Conservation (phyloP, 2,113 vertebrate genomes). For the Oostethus manadensis region DNA sequence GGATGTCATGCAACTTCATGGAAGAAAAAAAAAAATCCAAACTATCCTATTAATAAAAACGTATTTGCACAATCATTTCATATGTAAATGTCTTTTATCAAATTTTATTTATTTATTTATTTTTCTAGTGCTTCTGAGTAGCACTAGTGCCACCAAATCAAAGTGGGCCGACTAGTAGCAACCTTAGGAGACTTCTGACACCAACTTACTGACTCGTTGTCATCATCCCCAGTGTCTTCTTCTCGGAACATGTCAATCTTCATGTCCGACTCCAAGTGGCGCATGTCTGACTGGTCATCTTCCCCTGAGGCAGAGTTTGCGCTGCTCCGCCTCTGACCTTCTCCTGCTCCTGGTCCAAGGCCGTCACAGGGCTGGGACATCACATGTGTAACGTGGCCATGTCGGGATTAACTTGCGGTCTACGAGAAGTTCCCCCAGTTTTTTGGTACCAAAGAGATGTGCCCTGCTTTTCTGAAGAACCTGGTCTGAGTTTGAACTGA, state of each 20-base stretch:
- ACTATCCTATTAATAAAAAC: no score
- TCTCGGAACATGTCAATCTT: constrained; percentile 72
- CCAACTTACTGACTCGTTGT: constrained; percentile 46
- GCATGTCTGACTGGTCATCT: constrained; percentile 70
- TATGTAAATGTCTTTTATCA: no score
- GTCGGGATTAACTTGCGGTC: neutral
- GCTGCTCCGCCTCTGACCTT: constrained; percentile 41
- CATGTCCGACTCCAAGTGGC: constrained; percentile 72
- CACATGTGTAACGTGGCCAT: constrained; percentile 51
- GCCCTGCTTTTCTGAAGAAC: constrained; percentile 2
- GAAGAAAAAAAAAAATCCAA: no score
- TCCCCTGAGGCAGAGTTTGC: constrained; percentile 79
- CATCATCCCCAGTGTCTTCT: constrained; percentile 63
- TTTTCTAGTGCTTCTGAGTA: no score
- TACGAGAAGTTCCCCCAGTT: neutral
- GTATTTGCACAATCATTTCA: no score
- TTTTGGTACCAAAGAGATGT: neutral
- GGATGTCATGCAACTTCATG: no score
- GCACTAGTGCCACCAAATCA: no score
- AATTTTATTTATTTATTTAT: no score
- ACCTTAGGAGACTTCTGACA: neutral
- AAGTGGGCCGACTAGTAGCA: no score
- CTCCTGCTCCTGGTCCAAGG: constrained; percentile 28
- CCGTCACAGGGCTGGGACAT: constrained; percentile 74
- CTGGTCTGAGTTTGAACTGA: neutral